Evolutionary conservation across 1,140 invertebrate genomes (phyloP).

Genomic region (Chymomyza costata): DNA sequence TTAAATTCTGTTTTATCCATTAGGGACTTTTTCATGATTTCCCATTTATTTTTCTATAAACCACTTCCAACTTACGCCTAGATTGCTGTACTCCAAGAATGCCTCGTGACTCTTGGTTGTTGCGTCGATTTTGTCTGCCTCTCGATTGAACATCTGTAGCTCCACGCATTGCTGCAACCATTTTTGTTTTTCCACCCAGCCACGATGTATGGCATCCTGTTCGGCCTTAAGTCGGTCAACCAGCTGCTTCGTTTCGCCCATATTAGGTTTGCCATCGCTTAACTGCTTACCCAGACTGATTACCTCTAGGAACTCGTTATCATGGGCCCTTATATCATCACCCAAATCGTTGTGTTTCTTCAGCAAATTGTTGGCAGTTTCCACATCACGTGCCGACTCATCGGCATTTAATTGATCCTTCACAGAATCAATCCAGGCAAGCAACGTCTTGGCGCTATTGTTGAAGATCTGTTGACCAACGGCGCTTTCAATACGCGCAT

Average conservation of each 20-base stretch:
- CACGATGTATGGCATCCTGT: constrained; percentile 84
- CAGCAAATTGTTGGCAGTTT: constrained; percentile 91
- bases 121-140: constrained; percentile 98
- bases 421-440: constrained; percentile 85
- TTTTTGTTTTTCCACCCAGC: constrained; percentile 88
- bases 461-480: constrained; percentile 97
- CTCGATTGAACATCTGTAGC: constrained; percentile 93
- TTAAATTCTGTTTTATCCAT: too few relatives aligned
- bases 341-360: constrained; percentile 94
- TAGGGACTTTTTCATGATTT: too few relatives aligned
- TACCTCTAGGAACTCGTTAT: constrained; percentile 84
- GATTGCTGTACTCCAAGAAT: constrained; percentile 91
- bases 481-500: constrained; percentile 90
- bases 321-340: constrained; percentile 92
- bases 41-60: too few relatives aligned
- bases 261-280: constrained; percentile 81
- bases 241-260: constrained; percentile 83
- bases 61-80: constrained; percentile 82
- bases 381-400: constrained; percentile 89
- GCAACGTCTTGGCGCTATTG: constrained; percentile 85
- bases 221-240: constrained; percentile 86
- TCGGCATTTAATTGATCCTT: constrained; percentile 89
- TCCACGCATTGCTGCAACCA: constrained; percentile 91
- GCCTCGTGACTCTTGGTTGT: constrained; percentile 95
- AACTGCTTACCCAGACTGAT: constrained; percentile 86